Evolutionary conservation across 2,888 invertebrate species (phyloP), one percentile per base, ranked within the genome.

Genomic region (Odontothrips loti): DNA sequence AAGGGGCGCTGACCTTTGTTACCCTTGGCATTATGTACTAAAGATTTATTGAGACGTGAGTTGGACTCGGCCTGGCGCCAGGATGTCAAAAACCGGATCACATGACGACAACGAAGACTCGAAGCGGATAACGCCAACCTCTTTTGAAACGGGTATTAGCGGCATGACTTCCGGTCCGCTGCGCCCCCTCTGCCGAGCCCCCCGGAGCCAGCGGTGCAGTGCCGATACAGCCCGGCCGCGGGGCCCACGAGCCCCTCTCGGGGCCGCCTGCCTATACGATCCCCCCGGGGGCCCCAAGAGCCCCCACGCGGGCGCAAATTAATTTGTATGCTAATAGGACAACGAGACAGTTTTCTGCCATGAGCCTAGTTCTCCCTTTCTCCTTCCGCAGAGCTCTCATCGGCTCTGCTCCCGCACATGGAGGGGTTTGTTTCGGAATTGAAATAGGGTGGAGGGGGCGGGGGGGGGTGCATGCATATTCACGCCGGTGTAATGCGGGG

Each of bases 271-370:
- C 8, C 20, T 68, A 23, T 10, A 23, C n/a, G 68, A 23, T 8
- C 68, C 23, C 68, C 11, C 27, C 17, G 58, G 58, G 58, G 68
- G 23, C 68, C 68, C 68, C 68, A 11, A 17, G 58, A 15, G 15
- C 8, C 23, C 27, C 68, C 68, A 4, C 51, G 58, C 15, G 58
- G 27, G 68, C 0, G 23, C 68, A 75, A 75, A 75, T 75, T 75
- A 75, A 75, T 75, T 75, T 75, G 27, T 75, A 75, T 75, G 68
- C 68, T 75, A 75, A 75, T 75, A 75, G 68, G 27, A 58, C 20
- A 20, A 17, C 23, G 68, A 75, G 68, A 75, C 68, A 75, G 68
- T 75, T 75, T 75, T 75, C 68, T 75, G 17, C 20, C 34, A 43
- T 43, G 34, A 43, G 34, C 34, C 34, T 43, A 20, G 20, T 15